Base-by-base conservation (phyloP, 2,113 vertebrate species). In the Arothron firmamentum region DNA sequence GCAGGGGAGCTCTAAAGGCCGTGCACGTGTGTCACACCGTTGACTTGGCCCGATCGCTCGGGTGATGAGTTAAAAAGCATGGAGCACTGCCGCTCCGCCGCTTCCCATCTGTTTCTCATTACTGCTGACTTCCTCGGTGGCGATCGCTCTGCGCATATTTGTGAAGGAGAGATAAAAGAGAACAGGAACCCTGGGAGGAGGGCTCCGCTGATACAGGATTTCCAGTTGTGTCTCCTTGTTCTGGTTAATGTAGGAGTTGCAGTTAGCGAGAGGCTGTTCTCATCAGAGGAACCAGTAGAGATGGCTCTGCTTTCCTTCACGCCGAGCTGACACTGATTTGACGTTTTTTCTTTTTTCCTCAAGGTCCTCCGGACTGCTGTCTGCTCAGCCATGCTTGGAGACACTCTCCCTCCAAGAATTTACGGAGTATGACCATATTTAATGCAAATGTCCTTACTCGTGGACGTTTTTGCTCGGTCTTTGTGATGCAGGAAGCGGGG, bases 261-360 rank as follows among this genome's bases (percentile, higher is more conserved):
- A 70, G 62, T 72, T 51, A 57, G 62, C 68, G 59, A 69, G 38
- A 75, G 55, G 59, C 53, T 64, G 57, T 62, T 75, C 68, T 78
- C 63, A 54, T 81, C 74, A 78, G 66, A 63, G 65, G 49, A 79
- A 73, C 69, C 67, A 46, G 54, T 48, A 47, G 56, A 67, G 73
- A 76, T 38, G 72, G 76, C 50, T 79, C 85, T 89, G 87, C 61
- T 86, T 84, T 81, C 49, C 56, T 11, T 87, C 85, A 78, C 56
- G 2, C 58, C 28, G 42, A 77, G 50, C 76, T 68, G 72, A 70
- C 73, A 65, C 57, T 43, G 14, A 72, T 70, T 59, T 56, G 43
- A 16, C 11, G 5, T 60, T 71, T 51, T 41, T 53, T 21, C 3
- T 17, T 17, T 1, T 17, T 6, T 17, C 13, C 42, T 57, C 14